Percentiles rank a stretch among this genome's conserved stretches.
phyloP scores from a whole-genome alignment of 2,113 vertebrate genomes.

The Galemys pyrenaicus region DNA sequence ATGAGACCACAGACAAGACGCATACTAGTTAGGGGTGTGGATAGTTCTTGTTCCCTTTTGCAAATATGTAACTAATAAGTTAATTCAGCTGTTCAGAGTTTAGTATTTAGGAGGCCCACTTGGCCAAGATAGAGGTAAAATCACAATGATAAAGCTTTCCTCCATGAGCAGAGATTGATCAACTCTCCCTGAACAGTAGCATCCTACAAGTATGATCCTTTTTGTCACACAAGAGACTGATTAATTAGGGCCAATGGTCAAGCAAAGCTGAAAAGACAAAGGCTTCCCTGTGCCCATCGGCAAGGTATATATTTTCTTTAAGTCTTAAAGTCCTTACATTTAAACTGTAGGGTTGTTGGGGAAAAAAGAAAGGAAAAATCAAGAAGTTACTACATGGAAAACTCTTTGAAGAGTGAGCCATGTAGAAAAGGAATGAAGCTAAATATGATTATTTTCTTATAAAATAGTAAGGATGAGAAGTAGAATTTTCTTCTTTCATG shows the following conservation, averaged over 20 bases:
- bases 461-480: neutral
- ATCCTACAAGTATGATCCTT: neutral
- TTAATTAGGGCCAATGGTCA: neutral
- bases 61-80: conserved; percentile 5
- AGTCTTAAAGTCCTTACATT: neutral
- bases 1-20: neutral
- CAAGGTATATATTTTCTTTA: neutral
- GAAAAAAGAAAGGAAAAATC: too few species aligned
- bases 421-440: neutral
- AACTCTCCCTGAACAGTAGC: neutral
- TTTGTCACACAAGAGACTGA: neutral
- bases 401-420: neutral
- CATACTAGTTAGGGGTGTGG: neutral
- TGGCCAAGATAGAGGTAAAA: neutral
- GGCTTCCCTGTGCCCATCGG: neutral
- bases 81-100: conserved; percentile 24
- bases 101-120: neutral
- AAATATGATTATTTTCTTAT: neutral
- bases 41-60: conserved; percentile 45
- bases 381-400: neutral
- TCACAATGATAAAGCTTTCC: neutral
- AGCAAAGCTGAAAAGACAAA: neutral
- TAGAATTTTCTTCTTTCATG: neutral
- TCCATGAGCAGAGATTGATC: neutral
- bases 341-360: neutral